These are phyloP conservation scores for Vombatus ursinus DNA, from an alignment of 2,113 vertebrate genomes.

Conservation along the genomic window DNA sequence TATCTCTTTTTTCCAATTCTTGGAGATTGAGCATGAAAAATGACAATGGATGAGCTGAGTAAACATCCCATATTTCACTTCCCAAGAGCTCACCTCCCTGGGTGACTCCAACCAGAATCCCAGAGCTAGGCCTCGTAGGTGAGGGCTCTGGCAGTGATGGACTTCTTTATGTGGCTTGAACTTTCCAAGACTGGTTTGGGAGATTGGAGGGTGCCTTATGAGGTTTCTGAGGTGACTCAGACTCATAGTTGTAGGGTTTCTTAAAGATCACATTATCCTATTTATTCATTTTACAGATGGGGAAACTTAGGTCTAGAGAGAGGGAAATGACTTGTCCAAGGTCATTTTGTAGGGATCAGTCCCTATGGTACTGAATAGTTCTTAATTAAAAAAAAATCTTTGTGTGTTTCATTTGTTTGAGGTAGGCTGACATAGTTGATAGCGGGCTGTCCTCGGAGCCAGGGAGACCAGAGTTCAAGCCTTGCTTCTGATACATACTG, in stretches of 20 bases:
- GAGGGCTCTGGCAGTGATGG: fast-evolving
- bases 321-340: background rate
- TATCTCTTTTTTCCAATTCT: background rate
- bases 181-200: fast-evolving
- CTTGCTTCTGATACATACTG: background rate
- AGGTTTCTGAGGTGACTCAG: background rate
- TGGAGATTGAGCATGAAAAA: background rate
- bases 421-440: background rate
- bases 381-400: background rate
- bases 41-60: background rate
- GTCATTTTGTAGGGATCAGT: background rate
- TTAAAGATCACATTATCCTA: background rate
- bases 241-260: background rate
- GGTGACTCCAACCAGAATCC: background rate
- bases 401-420: background rate
- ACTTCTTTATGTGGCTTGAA: fast-evolving
- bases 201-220: background rate
- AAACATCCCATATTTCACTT: background rate
- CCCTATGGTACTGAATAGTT: background rate
- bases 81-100: fast-evolving
- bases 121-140: background rate
- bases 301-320: background rate
- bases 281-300: background rate
- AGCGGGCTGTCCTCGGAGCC: background rate
- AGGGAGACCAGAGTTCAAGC: background rate